Evolutionary conservation across 37 sponge, comb jelly and placozoan species (phyloP).

Genomic region (Petrosia ficiformis): DNA sequence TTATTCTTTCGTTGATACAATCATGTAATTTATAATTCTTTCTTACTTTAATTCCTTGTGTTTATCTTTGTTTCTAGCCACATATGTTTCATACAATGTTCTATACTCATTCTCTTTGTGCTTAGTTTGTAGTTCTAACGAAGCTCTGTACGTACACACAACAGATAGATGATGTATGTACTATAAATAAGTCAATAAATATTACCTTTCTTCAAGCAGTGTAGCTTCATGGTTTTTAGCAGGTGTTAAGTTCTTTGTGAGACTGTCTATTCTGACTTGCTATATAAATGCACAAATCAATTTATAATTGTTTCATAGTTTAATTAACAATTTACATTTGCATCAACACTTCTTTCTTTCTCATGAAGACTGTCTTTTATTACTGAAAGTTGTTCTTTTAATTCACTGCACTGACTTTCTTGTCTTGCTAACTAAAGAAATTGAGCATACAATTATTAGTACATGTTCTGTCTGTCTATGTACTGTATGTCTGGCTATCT

Average conservation of each 20-base stretch:
- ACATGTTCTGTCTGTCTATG: too few species aligned
- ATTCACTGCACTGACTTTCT: too few species aligned
- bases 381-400: neutral
- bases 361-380: neutral
- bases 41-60: constrained; percentile 52
- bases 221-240: constrained; percentile 69
- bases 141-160: constrained; percentile 29
- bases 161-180: neutral
- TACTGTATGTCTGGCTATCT: too few species aligned
- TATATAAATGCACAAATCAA: neutral
- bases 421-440: too few species aligned
- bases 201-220: constrained; percentile 69
- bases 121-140: constrained; percentile 52
- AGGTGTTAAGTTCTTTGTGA: constrained; percentile 11
- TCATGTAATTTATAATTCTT: too few species aligned
- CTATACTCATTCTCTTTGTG: constrained; percentile 45
- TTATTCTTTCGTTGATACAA: too few species aligned
- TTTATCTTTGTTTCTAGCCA: constrained; percentile 56
- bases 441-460: too few species aligned
- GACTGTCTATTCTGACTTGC: constrained; percentile 11
- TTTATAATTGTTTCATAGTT: neutral
- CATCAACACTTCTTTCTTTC: neutral
- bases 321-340: neutral
- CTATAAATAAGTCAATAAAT: neutral
- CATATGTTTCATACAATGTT: constrained; percentile 29